phyloP scores from a whole-genome alignment of 1,140 invertebrate species.

The Bathynomus jamesi region DNA sequence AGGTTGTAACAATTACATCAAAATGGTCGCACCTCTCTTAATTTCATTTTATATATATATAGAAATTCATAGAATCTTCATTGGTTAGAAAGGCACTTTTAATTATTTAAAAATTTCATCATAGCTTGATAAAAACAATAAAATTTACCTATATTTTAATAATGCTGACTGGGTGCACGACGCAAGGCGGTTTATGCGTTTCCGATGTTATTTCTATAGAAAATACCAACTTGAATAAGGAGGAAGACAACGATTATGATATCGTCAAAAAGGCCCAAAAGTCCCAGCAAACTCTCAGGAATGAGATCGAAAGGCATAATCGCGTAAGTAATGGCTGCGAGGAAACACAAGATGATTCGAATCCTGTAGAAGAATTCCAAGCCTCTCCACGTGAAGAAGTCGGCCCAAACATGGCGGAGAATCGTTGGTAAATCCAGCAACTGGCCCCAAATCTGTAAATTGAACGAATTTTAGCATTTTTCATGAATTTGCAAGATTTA shows the following conservation, averaged over 20 bases:
- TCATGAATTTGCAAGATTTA: too few species aligned
- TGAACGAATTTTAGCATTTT: too few species aligned
- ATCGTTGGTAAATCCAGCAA: slow-evolving; percentile 29
- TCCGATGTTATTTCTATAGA: slow-evolving; percentile 28
- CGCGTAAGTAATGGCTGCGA: slow-evolving; percentile 25
- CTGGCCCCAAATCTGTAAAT: slow-evolving; percentile 27
- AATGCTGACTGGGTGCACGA: too few species aligned
- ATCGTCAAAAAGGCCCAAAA: slow-evolving; percentile 31
- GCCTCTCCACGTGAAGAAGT: slow-evolving; percentile 31
- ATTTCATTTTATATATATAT: too few species aligned
- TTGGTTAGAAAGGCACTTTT: too few species aligned
- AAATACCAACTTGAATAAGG: slow-evolving; percentile 27
- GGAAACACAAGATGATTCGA: slow-evolving; percentile 19
- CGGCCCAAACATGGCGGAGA: slow-evolving; percentile 33
- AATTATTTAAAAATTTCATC: too few species aligned
- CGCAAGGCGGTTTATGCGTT: background rate
- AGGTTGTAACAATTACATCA: too few species aligned
- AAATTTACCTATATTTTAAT: too few species aligned
- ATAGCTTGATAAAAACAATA: too few species aligned
- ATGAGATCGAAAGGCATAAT: slow-evolving; percentile 29
- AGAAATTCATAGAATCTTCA: too few species aligned
- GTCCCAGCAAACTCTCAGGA: slow-evolving; percentile 31
- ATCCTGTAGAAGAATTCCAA: slow-evolving; percentile 26
- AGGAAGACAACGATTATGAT: slow-evolving; percentile 25
- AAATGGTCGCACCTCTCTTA: too few species aligned